Evolutionary conservation across 2,797 vertebrate species (phyloP), one percentile per base, ranked within the genome.

Genomic region (Fistularia tabacaria): DNA sequence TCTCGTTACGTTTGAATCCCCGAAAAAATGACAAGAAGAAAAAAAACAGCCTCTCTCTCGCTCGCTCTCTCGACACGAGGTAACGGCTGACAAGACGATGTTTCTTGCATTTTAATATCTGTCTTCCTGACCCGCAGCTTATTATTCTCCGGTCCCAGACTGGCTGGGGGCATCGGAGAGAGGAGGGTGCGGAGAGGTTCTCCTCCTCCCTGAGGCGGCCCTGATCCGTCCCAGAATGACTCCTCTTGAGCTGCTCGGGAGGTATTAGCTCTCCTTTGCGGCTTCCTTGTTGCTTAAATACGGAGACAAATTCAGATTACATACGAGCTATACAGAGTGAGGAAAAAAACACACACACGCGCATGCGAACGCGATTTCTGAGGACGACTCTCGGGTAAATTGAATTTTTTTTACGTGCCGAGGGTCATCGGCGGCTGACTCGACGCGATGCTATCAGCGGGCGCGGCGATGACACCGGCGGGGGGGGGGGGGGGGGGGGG

Each of bases 401-500:
- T 39, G 69, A 70, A 76, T 78, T 66, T 72, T 72, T 77, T 80
- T 83, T 81, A 69, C 54, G 66, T 69, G 71, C 61, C 9, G 43
- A 64, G 83, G 81, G 82, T 87, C 84, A 76, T 74, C 66, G n/a
- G 66, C 57, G 78, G 63, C 72, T 62, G 79, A 50, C 76, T 63
- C 70, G 54, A 7, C 0, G 59, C 10, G 84, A 87, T 88, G 82
- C 46, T 58, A 89, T 87, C 83, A 57, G 63, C 44, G 54, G 25
- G 65, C 59, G 71, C 70, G 45, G 78, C 74, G 58, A 75, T 87
- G 84, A 87, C 81, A 87, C 82, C 82, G 62, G 70, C 73, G 82
- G 76, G 77, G 70, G 55, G 40, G 72, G 65, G 66, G 82, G 79
- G 80, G 57, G 57, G 37, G 66, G 38, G 5, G 5, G 25, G 25